Percentiles rank a stretch among this genome's conserved stretches.
Evolutionary conservation across 2,888 invertebrate genomes (phyloP).

Genomic region (Liodrosophila aerea): DNA sequence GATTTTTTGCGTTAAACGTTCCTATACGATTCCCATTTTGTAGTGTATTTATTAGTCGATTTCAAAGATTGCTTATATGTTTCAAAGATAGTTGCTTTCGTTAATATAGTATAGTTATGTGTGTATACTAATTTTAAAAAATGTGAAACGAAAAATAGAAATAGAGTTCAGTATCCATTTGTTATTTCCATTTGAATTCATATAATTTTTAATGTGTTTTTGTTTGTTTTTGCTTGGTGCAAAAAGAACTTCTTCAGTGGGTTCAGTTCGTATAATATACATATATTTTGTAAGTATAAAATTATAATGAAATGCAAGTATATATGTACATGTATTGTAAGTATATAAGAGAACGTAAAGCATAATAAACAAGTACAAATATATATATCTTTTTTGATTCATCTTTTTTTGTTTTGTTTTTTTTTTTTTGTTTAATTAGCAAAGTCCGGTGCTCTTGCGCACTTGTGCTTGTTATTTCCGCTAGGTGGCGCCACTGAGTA

Average conservation of each 20-base stretch:
- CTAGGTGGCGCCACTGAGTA: not conserved
- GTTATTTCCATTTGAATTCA: conserved; percentile 8
- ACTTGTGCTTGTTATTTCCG: too few relatives aligned
- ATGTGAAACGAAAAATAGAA: conserved; percentile 54
- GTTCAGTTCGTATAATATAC: conserved; percentile 71
- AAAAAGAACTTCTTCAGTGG: conserved; percentile 73
- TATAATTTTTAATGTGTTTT: conserved; percentile 30
- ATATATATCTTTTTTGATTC: conserved; percentile 28
- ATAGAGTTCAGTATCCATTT: conserved; percentile 44
- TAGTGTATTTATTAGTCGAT: conserved; percentile 60
- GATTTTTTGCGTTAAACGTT: conserved; percentile 17
- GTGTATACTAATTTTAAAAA: conserved; percentile 49
- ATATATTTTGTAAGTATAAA: conserved; percentile 52
- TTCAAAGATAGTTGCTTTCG: conserved; percentile 73
- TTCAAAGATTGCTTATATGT: conserved; percentile 79
- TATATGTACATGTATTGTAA: conserved; percentile 20
- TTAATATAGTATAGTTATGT: conserved; percentile 34
- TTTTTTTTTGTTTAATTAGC: conserved; percentile 25
- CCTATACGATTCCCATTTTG: conserved; percentile 29
- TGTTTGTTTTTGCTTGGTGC: conserved; percentile 64
- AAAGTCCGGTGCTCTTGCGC: too few relatives aligned
- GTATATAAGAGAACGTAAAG: conserved; percentile 44
- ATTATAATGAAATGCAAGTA: conserved; percentile 69
- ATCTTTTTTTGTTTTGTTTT: conserved; percentile 8
- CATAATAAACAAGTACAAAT: conserved; percentile 58